These are phyloP conservation scores for Mionectes macconnelli DNA, from an alignment of 2,113 vertebrate species.

Conservation along the genomic window DNA sequence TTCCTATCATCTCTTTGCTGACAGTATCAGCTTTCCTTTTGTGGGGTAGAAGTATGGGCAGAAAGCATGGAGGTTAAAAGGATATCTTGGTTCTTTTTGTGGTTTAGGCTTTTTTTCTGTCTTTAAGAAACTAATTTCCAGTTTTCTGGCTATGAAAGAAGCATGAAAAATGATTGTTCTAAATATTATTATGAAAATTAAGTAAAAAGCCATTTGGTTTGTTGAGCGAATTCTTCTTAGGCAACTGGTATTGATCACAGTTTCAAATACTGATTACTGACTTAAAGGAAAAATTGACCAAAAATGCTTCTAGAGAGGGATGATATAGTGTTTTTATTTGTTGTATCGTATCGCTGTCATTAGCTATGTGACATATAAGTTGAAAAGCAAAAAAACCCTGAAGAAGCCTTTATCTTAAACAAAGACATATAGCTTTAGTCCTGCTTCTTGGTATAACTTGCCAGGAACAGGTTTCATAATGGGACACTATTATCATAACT, in stretches of 20 bases:
- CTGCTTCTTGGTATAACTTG: constrained; percentile 27
- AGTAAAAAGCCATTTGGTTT: neutral
- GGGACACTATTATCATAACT: constrained; percentile 62
- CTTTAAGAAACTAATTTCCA: neutral
- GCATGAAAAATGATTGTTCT: neutral
- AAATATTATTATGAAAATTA: neutral
- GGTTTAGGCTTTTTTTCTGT: neutral
- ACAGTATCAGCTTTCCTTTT: neutral
- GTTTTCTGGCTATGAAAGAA: neutral
- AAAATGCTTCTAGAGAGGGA: neutral
- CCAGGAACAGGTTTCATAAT: constrained; percentile 47
- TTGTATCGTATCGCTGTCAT: neutral
- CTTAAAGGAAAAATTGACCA: neutral
- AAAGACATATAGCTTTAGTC: constrained; percentile 11
- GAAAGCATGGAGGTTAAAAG: neutral
- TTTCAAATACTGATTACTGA: neutral
- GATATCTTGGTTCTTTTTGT: neutral
- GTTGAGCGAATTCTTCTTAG: neutral
- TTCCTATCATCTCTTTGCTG: neutral
- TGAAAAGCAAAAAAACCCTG: neutral
- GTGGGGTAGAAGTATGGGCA: neutral
- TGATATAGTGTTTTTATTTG: neutral
- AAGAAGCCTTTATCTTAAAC: neutral
- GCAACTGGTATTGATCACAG: neutral
- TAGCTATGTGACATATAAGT: neutral